Conservation (phyloP, 2,113 vertebrate genomes). For the Aspidoscelis tigris region DNA sequence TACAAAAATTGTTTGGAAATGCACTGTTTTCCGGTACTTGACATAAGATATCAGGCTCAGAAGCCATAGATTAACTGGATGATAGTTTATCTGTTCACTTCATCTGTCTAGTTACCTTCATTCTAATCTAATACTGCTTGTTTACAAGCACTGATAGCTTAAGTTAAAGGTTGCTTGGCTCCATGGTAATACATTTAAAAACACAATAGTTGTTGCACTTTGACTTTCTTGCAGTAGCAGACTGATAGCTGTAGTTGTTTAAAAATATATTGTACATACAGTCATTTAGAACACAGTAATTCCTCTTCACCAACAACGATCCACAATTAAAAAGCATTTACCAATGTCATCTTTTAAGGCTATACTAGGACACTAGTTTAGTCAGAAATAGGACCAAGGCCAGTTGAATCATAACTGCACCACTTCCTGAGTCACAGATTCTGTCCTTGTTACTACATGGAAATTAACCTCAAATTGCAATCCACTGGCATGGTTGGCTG, state of each 20-base stretch:
- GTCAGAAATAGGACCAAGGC: not conserved
- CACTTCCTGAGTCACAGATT: conserved; percentile 6
- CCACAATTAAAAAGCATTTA: not conserved
- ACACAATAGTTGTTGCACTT: not conserved
- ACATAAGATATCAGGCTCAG: not conserved
- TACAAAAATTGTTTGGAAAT: not conserved
- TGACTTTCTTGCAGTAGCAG: not conserved
- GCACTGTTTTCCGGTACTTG: no score
- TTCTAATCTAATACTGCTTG: not conserved
- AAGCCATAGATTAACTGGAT: not conserved
- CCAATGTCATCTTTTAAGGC: not conserved
- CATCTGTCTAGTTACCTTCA: not conserved
- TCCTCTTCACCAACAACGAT: not conserved
- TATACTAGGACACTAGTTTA: rapidly evolving
- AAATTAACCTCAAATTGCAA: conserved; percentile 12
- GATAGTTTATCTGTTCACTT: not conserved
- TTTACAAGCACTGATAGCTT: not conserved
- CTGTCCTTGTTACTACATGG: not conserved
- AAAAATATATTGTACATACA: not conserved
- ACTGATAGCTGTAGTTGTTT: not conserved
- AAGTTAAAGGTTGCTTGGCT: not conserved
- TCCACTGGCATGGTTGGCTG: conserved; percentile 28
- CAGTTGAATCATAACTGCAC: conserved; percentile 10
- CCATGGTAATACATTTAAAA: not conserved
- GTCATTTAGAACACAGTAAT: not conserved